Evolutionary conservation across 92 coral and sea anemone genomes (phyloP), one percentile per base, ranked within the genome.

Genomic region (Diadumene lineata): DNA sequence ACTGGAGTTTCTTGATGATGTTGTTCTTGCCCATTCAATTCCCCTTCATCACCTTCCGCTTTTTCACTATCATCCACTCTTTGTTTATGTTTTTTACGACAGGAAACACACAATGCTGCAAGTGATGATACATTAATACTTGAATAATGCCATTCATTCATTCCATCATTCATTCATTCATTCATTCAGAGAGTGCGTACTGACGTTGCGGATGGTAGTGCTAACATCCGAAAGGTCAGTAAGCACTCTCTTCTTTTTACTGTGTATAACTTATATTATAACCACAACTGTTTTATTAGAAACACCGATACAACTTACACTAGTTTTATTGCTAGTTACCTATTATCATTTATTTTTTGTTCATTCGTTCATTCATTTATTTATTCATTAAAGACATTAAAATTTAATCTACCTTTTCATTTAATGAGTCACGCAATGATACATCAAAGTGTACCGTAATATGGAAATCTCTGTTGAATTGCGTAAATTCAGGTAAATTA

Each of bases 61-160:
- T 4, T 4, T 38, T 13, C 48, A 53, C 19, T 9, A 9, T 53
- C 21, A 53, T 15, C 21, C 18, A 53, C 24, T 53, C 58, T 53
- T 53, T 53, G 58, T 53, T 53, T 53, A 23, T 53, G 58, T 23
- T 53, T 53, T 53, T 53, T 53, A 4, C 58, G 58, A 21, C 58
- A 53, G 19, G 24, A 23, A 53, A 53, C 58, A 53, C 58, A 53
- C 58, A 53, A 53, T 15, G 58, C 58, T 53, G 58, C 58, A 23
- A 53, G 58, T 53, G 19, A 53, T 15, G 19, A 53, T 23, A 21
- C 4, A 53, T 3, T 9, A 16, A 53, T 3, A 16, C 58, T 38
- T 38, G 48, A 38, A 6, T 38, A 38, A 38, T 38, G 48, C 48
- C 48, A 38, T 38, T 13, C 48, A 38, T 38, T 38, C 48, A 38